Evolutionary conservation across 2,113 vertebrate genomes (phyloP), one percentile per base, ranked within the genome.

Genomic region (Lampris incognitus): DNA sequence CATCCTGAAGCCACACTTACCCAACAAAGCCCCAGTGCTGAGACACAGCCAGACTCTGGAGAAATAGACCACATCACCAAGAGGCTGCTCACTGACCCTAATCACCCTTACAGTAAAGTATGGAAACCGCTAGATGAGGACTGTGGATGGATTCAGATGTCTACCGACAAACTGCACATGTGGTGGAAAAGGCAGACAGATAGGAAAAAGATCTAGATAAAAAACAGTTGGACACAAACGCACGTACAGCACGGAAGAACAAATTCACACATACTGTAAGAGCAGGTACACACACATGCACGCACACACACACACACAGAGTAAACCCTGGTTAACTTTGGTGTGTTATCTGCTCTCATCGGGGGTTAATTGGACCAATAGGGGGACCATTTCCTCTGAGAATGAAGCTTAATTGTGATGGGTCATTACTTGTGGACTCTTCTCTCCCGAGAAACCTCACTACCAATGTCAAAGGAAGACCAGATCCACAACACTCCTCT

Each of bases 321-420:
- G 9, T 9, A n/a, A 37, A 39, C 58, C n/a, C n/a, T 11, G 24
- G 36, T 76, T 58, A 70, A 50, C 68, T 58, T 70, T 60, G 49
- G 10, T 65, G 66, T 75, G 79, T 76, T 86, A 89, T 90, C 78
- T 77, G 51, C 40, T 82, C 55, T 81, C 84, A 87, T 92, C 86
- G 69, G 48, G 83, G 62, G 24, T 0, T 74, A 89, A 90, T 79
- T 84, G 69, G 76, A 81, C 73, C 66, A 78, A 84, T 72, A 65
- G 68, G 60, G 76, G 81, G 64, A 57, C 64, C 52, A 76, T 88
- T 92, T 93, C 85, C 89, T 91, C 74, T 55, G 4, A 75, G 61
- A 85, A 63, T 66, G 41, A 51, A 72, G 67, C n/a, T 73, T 65
- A 69, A 86, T 85, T 79, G 69, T 38, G 65, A 85, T 65, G 72